phyloP scores from a whole-genome alignment of 2,888 invertebrate genomes.

The Thalpophila matura region DNA sequence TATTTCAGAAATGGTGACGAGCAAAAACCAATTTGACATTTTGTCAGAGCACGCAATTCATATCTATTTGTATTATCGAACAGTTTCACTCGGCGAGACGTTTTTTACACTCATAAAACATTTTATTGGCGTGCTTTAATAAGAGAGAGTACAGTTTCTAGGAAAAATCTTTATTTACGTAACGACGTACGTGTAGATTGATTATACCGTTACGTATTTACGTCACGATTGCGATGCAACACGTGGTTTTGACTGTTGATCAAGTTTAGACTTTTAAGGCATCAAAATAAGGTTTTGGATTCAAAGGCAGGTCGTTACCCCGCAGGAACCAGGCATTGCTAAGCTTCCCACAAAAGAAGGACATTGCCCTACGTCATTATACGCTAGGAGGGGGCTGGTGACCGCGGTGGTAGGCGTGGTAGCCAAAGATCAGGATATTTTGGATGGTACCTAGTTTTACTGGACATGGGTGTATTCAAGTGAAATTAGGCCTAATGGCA shows the following conservation, averaged over 20 bases:
- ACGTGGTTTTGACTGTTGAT: constrained; percentile 8
- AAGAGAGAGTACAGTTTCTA: constrained; percentile 43
- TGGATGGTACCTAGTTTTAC: no score
- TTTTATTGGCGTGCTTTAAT: constrained; percentile 33
- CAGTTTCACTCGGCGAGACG: constrained; percentile 26
- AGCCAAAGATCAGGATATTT: no score
- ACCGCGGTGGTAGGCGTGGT: not conserved
- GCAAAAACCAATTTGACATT: constrained; percentile 37
- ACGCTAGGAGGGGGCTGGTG: constrained; percentile 17
- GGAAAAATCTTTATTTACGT: constrained; percentile 37
- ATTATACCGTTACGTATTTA: constrained; percentile 19
- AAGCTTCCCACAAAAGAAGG: constrained; percentile 28
- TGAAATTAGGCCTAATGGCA: no score
- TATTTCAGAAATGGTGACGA: constrained; percentile 24
- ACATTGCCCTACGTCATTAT: constrained; percentile 21
- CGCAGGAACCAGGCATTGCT: not conserved
- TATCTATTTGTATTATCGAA: constrained; percentile 18
- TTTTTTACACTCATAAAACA: constrained; percentile 38
- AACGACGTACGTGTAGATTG: constrained; percentile 13
- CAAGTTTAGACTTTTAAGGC: constrained; percentile 5
- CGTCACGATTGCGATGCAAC: constrained; percentile 3
- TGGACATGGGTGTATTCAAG: no score
- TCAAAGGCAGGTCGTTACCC: constrained; percentile 32
- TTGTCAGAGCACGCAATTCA: constrained; percentile 55
- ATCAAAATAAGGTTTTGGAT: constrained; percentile 19